A percentile compares a stretch with the other conserved stretches of the same genome.
These are phyloP conservation scores for Python bivittatus DNA, from an alignment of 2,113 vertebrate species.

Conservation along the genomic window DNA sequence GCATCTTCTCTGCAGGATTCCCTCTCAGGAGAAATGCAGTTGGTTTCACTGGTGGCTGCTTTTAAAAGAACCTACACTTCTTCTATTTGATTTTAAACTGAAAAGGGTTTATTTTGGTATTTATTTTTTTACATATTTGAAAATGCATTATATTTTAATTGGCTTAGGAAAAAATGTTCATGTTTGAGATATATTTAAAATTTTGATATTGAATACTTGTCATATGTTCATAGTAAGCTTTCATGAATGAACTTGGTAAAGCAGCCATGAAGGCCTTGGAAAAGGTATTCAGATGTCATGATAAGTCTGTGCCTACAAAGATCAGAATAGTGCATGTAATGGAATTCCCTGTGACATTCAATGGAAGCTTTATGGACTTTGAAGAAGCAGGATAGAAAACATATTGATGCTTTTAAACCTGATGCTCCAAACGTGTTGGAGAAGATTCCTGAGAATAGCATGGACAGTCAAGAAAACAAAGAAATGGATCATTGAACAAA, in stretches of 20 bases:
- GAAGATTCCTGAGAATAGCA: background rate
- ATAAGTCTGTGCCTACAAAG: background rate
- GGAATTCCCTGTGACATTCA: background rate
- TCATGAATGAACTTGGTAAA: background rate
- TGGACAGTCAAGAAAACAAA: background rate
- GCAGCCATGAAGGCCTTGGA: background rate
- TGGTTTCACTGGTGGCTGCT: background rate
- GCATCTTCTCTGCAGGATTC: background rate
- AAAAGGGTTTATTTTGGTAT: background rate
- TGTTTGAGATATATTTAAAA: background rate
- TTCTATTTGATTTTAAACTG: background rate
- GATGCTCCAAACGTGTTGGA: background rate
- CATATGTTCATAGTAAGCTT: background rate
- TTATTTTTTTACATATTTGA: background rate
- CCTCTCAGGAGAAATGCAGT: background rate
- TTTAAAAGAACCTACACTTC: background rate
- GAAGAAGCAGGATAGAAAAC: background rate
- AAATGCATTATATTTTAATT: background rate
- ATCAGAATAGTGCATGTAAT: background rate
- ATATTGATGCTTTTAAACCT: background rate
- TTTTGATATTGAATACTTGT: background rate
- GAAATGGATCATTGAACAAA: background rate
- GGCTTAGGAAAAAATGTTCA: background rate
- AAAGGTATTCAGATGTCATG: background rate
- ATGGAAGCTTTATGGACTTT: background rate